Conservation (phyloP, 1,140 invertebrate species). For the Asobara japonica region DNA sequence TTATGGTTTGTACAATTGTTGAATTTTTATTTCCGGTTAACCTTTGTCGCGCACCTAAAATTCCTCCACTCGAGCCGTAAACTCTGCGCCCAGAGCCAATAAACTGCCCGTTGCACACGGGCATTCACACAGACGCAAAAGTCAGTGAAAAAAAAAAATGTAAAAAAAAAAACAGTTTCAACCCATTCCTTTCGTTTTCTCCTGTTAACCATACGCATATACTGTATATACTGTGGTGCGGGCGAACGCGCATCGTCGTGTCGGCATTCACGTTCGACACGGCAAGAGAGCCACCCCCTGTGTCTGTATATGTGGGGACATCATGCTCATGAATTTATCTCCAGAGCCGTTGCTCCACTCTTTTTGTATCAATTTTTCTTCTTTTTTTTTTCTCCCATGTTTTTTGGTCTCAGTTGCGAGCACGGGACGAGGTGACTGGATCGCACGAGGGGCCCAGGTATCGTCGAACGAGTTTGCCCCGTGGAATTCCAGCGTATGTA, state of each 20-base stretch:
- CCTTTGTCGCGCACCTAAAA: background rate
- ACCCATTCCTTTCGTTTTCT: constrained; percentile 11
- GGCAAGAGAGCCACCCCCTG: constrained; percentile 9
- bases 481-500: background rate
- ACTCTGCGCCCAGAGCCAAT: background rate
- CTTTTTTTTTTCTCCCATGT: background rate
- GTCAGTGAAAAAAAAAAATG: background rate
- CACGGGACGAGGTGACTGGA: background rate
- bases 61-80: background rate
- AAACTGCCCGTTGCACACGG: background rate
- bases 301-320: constrained; percentile 11
- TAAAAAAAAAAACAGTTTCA: background rate
- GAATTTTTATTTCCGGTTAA: constrained; percentile 6
- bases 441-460: constrained; percentile 6
- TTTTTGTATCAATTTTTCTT: constrained; percentile 1
- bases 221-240: background rate
- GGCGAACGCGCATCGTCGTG: background rate
- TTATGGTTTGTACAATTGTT: no score
- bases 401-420: background rate
- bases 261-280: constrained; percentile 14
- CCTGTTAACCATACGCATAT: constrained; percentile 5
- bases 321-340: constrained; percentile 18
- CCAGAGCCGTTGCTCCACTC: background rate
- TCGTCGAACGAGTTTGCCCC: constrained; percentile 8
- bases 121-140: background rate